Evolutionary conservation across 2,113 vertebrate species (phyloP), one percentile per base, ranked within the genome.

Genomic region (Rousettus leschenaultii): DNA sequence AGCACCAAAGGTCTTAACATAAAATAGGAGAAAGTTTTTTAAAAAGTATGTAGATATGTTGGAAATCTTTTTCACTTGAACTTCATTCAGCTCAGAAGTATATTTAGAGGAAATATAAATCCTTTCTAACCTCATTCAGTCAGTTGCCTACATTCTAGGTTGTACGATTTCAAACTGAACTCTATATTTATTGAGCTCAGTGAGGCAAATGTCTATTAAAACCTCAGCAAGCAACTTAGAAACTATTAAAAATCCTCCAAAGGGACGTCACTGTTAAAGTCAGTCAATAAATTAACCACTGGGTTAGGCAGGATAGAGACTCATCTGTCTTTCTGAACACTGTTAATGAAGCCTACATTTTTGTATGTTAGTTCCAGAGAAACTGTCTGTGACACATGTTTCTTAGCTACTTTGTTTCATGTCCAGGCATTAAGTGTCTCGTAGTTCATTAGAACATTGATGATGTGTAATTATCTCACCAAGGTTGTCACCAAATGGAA

Each of bases 281-380:
- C 75, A 95, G 88, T 97, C 97, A 97, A 94, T 97, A 98, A 97
- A 98, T 97, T 98, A 98, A 97, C 86, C 90, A 97, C 88, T 96
- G 94, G 85, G 87, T 95, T 98, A 89, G 94, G 91, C 93, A 97
- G 65, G 75, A 94, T 61, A 53, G 89, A 89, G 89, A 77, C 53
- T 97, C 90, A 93, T 97, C 96, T 97, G 55, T 98, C 95, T 98
- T 97, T 97, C 79, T 95, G 96, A 94, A 85, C 43, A 85, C 61
- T 91, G 80, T 87, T 98, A 97, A 97, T 98, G 97, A 98, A 97
- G 89, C 91, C 95, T 97, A 80, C 45, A 96, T 43, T 70, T 97
- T 89, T 79, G 79, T 97, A 40, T 85, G 86, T 95, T 97, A 96
- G 78, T 93, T 98, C 73, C 74, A 90, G n/a, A 2, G 38, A 97